phyloP scores from a whole-genome alignment of 2,797 vertebrate species.

The Onychomys leucogaster region DNA sequence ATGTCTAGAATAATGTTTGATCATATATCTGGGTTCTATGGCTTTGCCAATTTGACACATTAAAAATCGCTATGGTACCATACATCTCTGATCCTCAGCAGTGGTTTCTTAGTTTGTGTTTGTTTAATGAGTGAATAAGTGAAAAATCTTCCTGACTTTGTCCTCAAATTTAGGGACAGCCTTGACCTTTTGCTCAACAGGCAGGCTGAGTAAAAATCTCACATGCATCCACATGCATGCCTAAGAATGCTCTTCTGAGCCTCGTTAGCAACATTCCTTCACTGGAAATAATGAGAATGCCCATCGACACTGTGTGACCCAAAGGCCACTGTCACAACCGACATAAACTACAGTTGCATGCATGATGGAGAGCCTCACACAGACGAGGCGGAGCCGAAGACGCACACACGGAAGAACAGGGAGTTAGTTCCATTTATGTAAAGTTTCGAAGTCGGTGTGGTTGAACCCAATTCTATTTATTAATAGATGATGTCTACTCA shows the following conservation, averaged over 20 bases:
- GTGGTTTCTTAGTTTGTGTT: not conserved
- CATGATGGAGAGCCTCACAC: not conserved
- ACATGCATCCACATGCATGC: not conserved
- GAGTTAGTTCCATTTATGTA: not conserved
- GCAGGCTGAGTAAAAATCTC: not conserved
- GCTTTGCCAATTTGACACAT: not conserved
- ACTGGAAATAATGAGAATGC: not conserved
- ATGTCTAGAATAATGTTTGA: not conserved
- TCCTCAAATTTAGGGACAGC: not conserved
- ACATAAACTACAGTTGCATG: no score
- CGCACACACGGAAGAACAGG: not conserved
- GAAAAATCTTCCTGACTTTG: not conserved
- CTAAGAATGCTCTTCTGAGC: not conserved
- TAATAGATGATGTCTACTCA: not conserved
- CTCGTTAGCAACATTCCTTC: not conserved
- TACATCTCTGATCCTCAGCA: not conserved
- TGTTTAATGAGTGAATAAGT: slow-evolving; percentile 2
- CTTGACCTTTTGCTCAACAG: not conserved
- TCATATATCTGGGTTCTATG: not conserved
- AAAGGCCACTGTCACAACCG: not conserved
- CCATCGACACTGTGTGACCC: not conserved
- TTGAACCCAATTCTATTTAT: not conserved
- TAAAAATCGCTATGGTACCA: not conserved
- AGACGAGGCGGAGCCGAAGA: not conserved
- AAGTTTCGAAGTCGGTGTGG: not conserved